Evolutionary conservation across 2,113 vertebrate species (phyloP).

Genomic region (Phyllostomus discolor): DNA sequence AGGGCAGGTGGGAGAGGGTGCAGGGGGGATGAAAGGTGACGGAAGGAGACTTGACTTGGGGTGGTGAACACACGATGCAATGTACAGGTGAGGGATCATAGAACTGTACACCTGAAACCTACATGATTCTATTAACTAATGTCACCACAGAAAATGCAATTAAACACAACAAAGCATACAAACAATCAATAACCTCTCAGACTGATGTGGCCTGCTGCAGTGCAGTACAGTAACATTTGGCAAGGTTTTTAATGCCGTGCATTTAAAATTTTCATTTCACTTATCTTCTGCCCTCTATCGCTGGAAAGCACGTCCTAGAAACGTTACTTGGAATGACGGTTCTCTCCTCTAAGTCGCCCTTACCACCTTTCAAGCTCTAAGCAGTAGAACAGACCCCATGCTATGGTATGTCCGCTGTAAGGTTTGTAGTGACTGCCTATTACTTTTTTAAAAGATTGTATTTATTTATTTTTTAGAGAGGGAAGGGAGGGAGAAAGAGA

Average conservation of each 20-base stretch:
- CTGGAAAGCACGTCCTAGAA: neutral
- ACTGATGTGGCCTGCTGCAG: neutral
- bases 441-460: neutral
- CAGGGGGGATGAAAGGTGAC: too few species aligned
- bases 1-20: too few species aligned
- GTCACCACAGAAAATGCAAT: too few species aligned
- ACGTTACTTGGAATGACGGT: neutral
- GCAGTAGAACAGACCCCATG: neutral
- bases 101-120: too few species aligned
- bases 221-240: neutral
- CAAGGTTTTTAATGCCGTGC: neutral
- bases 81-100: too few species aligned
- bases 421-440: neutral
- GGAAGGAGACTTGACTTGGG: too few species aligned
- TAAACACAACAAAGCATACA: too few species aligned
- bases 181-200: neutral
- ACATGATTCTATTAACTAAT: too few species aligned
- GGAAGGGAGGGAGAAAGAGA: too few species aligned
- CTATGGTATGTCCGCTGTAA: neutral
- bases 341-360: neutral
- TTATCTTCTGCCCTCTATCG: neutral
- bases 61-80: too few species aligned
- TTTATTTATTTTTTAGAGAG: too few species aligned
- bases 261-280: neutral
- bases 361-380: neutral